Base-by-base conservation (phyloP, 2,888 invertebrate species). In the Prosopocoilus inquinatus region DNA sequence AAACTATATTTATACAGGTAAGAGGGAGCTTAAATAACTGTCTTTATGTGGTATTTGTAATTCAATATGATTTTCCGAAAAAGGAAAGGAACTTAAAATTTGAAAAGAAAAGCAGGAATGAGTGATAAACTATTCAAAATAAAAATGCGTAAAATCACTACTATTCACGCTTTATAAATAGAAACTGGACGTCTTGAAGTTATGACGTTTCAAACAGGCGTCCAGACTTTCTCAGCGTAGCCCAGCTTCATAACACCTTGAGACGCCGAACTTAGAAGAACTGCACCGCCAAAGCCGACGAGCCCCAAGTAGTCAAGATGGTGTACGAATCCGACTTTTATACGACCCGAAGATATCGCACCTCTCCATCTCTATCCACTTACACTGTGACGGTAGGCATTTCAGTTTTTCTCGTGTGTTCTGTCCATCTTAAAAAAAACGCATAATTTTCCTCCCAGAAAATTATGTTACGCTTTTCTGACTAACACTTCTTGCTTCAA, bases 251-350 rank as follows among this genome's bases (percentile, higher is more conserved):
- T 58, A 72, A 70, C 70, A 70, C 61, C 69, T 64, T 64, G 67
- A 72, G 69, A 73, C 71, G 68, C 68, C 70, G 68, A 53, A 16
- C 39, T 48, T 41, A 54, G 9, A 49, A 49, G 16, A 49, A 47
- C 16, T 47, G 15, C 51, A 28, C 20, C 20, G 20, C 20, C 20
- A 28, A 28, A 28, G 20, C 20, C 20, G 20, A 28, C 20, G 20
- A 28, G 20, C 20, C 20, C 20, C 20, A 28, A 28, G 20, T 28
- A 47, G 61, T 59, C 71, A 85, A 82, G 80, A 93, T 93, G 92
- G 92, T 92, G 81, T 92, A 92, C 88, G 91, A 91, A 83, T 89
- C 90, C 84, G 92, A 92, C 82, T 93, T 91, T 81, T 90, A 91
- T 80, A 91, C 92, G 74, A 90, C 89, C 79, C 88, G 92, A 81